Percentiles rank a stretch among this genome's conserved stretches.
These are phyloP conservation scores for Vesta saturnalis DNA, from an alignment of 2,888 invertebrate genomes.

Conservation along the genomic window DNA sequence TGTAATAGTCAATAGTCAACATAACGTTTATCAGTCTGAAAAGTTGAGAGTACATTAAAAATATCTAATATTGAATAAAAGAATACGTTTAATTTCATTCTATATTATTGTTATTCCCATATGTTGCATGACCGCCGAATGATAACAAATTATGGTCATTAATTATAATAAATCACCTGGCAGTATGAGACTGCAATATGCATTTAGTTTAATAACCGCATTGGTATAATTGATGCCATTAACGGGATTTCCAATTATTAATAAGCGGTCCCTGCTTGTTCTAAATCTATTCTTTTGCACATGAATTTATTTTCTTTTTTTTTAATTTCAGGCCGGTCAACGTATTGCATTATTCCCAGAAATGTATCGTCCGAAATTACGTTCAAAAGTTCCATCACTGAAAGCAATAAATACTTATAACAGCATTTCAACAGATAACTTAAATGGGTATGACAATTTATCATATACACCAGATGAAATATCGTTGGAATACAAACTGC, in stretches of 20 bases:
- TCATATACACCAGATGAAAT: conserved; percentile 51
- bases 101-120: too few relatives aligned
- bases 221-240: not conserved
- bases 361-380: conserved; percentile 48
- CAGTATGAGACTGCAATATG: not conserved
- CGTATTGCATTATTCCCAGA: conserved; percentile 35
- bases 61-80: too few relatives aligned
- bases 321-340: conserved; percentile 38
- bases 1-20: too few relatives aligned
- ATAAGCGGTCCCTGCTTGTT: not conserved
- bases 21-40: too few relatives aligned
- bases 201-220: not conserved
- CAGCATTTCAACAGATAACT: conserved; percentile 52
- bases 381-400: conserved; percentile 56
- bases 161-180: not conserved
- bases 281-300: not conserved
- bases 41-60: too few relatives aligned
- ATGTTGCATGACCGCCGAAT: too few relatives aligned
- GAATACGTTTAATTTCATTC: too few relatives aligned
- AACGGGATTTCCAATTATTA: not conserved
- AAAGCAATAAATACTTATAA: conserved; percentile 58
- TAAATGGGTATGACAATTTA: conserved; percentile 47
- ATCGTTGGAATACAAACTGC: conserved; percentile 25
- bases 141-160: too few relatives aligned
- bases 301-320: conserved; percentile 2